Base-by-base conservation (phyloP, 2,113 vertebrate genomes). In the Nanger granti region DNA sequence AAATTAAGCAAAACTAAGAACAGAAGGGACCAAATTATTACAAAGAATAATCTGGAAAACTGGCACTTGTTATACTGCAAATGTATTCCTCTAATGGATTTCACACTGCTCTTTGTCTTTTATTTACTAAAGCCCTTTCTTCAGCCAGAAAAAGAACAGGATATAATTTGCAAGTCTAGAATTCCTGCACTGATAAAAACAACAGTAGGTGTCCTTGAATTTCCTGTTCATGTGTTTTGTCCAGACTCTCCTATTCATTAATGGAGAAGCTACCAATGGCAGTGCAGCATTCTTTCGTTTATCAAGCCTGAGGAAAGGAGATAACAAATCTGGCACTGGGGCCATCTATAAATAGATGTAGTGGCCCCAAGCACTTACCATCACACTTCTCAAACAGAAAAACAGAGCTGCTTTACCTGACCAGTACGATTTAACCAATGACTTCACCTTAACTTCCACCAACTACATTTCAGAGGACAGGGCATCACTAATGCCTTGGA, bases 101-200 rank as follows among this genome's bases (percentile, higher is more conserved):
- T 98, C 96, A 93, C 89, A 97, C 91, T 89, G 60, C 59, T 85
- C 82, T 95, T 96, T 96, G 92, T 96, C 87, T 96, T 93, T 97
- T 96, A 98, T 93, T 97, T 96, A 98, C 95, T 76, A 98, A 98
- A 7, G 5, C 92, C 60, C 9, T 13, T 69, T 73, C 69, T 92
- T 87, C 37, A 87, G n/a, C 41, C 0, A 34, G 91, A 94, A 93
- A 97, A 97, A 96, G 84, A 98, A 97, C 90, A 95, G 82, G 95
- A 55, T 98, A 96, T 91, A 95, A 85, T 94, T 90, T 85, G 80
- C 83, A 98, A 0, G 0, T 90, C 96, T 97, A 88, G 24, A 96
- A 93, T 96, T 98, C 94, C 97, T 92, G 52, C 47, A n/a, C 87
- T 97, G 97, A 97, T 96, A 97, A 97, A 97, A 97, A 89, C 20